Evolutionary conservation across 2,888 invertebrate species (phyloP).

Genomic region (Acronicta alni): DNA sequence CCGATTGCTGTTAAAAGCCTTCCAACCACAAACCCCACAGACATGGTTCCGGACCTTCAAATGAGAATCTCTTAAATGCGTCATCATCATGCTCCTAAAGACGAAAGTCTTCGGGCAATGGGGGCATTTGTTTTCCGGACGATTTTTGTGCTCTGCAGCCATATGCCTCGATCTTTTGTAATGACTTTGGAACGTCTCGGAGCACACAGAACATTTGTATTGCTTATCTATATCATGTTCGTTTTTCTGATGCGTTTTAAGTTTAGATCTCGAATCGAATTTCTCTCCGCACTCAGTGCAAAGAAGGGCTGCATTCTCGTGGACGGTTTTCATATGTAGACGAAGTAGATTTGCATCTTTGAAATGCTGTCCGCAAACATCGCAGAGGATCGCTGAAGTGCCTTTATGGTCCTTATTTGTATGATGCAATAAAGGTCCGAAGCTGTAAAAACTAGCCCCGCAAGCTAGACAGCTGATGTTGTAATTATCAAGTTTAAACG

Average conservation of each 20-base stretch:
- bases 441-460: slow-evolving; percentile 78
- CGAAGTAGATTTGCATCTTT: slow-evolving; percentile 75
- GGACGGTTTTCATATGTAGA: slow-evolving; percentile 76
- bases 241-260: slow-evolving; percentile 84
- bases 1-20: slow-evolving; percentile 82
- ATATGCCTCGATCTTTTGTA: slow-evolving; percentile 81
- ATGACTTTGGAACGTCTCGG: slow-evolving; percentile 78
- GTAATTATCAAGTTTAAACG: slow-evolving; percentile 80
- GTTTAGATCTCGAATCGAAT: slow-evolving; percentile 84
- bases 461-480: slow-evolving; percentile 77
- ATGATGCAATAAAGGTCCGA: slow-evolving; percentile 80
- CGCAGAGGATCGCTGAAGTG: slow-evolving; percentile 79
- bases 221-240: slow-evolving; percentile 83
- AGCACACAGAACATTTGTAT: slow-evolving; percentile 85
- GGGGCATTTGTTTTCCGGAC: slow-evolving; percentile 80
- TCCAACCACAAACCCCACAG: slow-evolving; percentile 82
- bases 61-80: slow-evolving; percentile 79
- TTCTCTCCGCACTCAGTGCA: slow-evolving; percentile 83
- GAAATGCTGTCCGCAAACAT: slow-evolving; percentile 82
- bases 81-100: slow-evolving; percentile 85
- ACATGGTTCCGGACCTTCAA: slow-evolving; percentile 79
- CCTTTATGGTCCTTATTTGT: slow-evolving; percentile 85
- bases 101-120: slow-evolving; percentile 84
- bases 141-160: slow-evolving; percentile 80
- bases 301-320: slow-evolving; percentile 75